A percentile compares a stretch with the other conserved stretches of the same genome.
phyloP scores from a whole-genome alignment of 2,113 vertebrate genomes.

The Lepidiolamprologus cunningtoni region DNA sequence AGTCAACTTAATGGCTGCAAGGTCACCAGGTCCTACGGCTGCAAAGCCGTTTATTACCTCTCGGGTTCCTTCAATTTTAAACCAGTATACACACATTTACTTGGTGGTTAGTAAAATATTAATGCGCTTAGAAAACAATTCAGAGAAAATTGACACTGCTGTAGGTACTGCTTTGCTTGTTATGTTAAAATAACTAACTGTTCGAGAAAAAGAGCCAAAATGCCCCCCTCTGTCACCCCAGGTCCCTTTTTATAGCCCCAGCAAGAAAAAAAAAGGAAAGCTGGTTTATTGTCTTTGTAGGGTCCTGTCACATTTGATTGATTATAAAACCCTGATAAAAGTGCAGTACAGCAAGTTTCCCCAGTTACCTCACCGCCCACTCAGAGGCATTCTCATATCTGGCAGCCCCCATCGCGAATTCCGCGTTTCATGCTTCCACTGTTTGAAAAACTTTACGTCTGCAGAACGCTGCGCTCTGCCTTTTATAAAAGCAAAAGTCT shows the following conservation, averaged over 20 bases:
- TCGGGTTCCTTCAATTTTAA: not conserved
- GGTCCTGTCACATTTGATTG: slow-evolving; percentile 15
- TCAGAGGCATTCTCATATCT: slow-evolving; percentile 1
- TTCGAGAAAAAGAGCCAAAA: not conserved
- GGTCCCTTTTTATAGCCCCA: not conserved
- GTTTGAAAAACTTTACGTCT: slow-evolving; percentile 11
- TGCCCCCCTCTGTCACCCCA: not conserved
- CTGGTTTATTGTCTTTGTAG: not conserved
- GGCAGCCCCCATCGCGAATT: not conserved
- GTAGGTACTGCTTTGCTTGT: not conserved
- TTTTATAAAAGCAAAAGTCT: slow-evolving; percentile 12
- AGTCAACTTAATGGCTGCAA: not conserved
- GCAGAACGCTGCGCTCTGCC: slow-evolving; percentile 6
- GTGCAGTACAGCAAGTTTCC: slow-evolving; percentile 12
- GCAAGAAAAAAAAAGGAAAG: not conserved
- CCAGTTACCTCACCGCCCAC: slow-evolving; percentile 26
- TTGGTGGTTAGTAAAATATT: not conserved
- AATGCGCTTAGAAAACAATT: not conserved
- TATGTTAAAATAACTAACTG: not conserved
- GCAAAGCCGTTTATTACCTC: not conserved
- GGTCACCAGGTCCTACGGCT: not conserved
- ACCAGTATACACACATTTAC: not conserved
- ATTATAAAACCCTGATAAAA: slow-evolving; percentile 27
- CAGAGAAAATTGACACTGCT: not conserved
- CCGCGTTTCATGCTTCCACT: slow-evolving; percentile 3